Base-by-base conservation (phyloP, 2,113 vertebrate genomes). In the Nettapus auritus region DNA sequence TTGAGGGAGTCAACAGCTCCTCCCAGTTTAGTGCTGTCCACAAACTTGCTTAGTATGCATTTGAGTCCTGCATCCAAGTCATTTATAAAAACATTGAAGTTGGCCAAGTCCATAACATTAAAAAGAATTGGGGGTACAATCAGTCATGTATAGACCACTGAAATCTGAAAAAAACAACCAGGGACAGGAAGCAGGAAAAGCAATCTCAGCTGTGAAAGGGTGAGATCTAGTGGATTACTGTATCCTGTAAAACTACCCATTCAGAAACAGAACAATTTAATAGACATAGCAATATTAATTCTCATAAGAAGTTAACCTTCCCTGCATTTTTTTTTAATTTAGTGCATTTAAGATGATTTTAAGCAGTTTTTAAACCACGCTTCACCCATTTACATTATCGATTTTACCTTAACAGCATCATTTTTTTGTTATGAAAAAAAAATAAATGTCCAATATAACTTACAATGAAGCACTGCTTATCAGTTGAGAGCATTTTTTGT, bases 341-440 rank as follows among this genome's bases (percentile, higher is more conserved):
- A 83, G 13, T 48, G 40, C 2, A 76, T 25, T 18, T 36, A 33
- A 84, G 21, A 15, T 48, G 40, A 46, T 53, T 68, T 79, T 46
- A 69, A 69, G 13, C 18, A 5, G 7, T 18, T 86, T 82, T 59
- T 19, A 46, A 63, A 48, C 28, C 25, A 1, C n/a, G 48, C 25
- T 29, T 50, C 22, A 55, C 18, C 20, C 19, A 42, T 20, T 48
- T 48, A 46, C 10, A 29, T 53, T 53, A 38, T n/a, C 36, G 17
- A 36, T 70, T 71, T 55, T 75, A 69, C 22, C n/a, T 8, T 23
- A 83, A 69, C 9, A 16, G 46, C 5, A 40, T 4, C 56, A 62
- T 26, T 63, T 60, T 9, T 62, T 56, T n/a, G 23, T n/a, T 85
- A 17, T 1, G 1, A 1, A 2, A 15, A 19, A 19, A 7, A 19